A percentile compares a stretch with the other conserved stretches of the same genome.
Evolutionary conservation across 92 coral and sea anemone genomes (phyloP).

Genomic region (Phenganax subtilis): DNA sequence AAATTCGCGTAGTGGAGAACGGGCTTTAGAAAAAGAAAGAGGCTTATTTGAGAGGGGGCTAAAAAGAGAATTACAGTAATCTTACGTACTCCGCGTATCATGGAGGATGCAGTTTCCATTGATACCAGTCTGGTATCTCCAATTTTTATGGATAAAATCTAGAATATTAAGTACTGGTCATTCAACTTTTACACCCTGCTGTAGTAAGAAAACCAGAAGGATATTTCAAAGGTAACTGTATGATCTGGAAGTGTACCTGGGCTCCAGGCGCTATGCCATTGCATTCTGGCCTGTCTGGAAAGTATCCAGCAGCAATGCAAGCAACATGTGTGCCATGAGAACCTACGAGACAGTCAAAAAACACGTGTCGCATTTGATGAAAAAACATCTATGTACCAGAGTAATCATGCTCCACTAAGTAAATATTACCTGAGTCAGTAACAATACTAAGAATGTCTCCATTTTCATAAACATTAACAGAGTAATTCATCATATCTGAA

Average conservation of each 20-base stretch:
- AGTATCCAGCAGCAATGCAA: constrained; percentile 93
- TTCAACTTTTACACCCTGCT: neutral
- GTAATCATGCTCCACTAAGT: neutral
- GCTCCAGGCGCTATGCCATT: constrained; percentile 99
- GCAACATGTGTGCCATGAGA: constrained; percentile 98
- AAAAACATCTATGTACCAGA: neutral
- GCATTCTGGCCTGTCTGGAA: constrained; percentile 84
- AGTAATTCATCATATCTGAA: constrained; percentile 82
- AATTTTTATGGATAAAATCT: constrained; percentile 90
- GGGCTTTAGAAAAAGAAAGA: neutral
- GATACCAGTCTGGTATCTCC: constrained; percentile 87
- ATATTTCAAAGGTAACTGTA: neutral
- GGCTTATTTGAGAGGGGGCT: neutral
- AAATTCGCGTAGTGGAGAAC: too few relatives aligned
- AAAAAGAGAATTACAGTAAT: neutral
- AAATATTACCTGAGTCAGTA: constrained; percentile 75
- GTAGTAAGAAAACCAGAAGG: neutral
- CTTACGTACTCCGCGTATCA: constrained; percentile 81
- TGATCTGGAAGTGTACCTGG: constrained; percentile 54
- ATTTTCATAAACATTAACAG: constrained; percentile 77
- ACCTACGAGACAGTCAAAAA: constrained; percentile 44
- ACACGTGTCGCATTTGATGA: neutral
- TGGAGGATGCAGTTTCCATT: constrained; percentile 93
- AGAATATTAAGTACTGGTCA: neutral
- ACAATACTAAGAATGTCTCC: constrained; percentile 79